Base-by-base conservation (phyloP, 2,888 invertebrate species). In the Lithophane socia region DNA sequence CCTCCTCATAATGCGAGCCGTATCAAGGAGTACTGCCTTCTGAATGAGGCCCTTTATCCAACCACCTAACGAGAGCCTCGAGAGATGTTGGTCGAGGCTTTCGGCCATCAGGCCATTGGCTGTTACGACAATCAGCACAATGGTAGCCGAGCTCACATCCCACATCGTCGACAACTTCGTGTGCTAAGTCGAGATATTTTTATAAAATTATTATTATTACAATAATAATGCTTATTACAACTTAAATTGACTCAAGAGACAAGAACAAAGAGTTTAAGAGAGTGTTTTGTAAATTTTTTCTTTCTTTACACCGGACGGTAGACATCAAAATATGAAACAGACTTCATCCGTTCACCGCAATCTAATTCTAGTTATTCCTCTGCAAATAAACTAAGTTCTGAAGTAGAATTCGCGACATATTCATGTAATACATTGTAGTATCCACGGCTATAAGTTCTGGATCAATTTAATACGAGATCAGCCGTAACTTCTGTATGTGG, bases 401-500 rank as follows among this genome's bases (percentile, higher is more conserved):
- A 49, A 49, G 16, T 66, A 67, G 49, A 54, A 21, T 60, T 66
- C 7, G 16, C n/a, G 52, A 60, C 60, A 56, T 61, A 61, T 64
- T n/a, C 60, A 47, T 54, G 21, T 42, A 44, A 67, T 68, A 64
- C 42, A 47, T 29, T 68, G 29, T 54, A 61, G 49, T n/a, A 65
- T 56, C 18, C 16, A 60, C 21, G 37, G 52, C 65, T 58, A 58
- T 60, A 83, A 71, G 47, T 70, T 79, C 49, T 10, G 44, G 64
- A 75, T 75, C 61, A 82, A 75, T 84, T 80, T 74, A 80, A 82
- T 75, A 72, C 60, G 65, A 73, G 74, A 75, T 85, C 76, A 75
- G 56, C 58, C 74, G 60, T 42, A 76, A 82, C 24, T 82, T 82
- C 21, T 44, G 21, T 29, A 87, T 87, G 68, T 87, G 56, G 87